Conservation (phyloP, 2,888 invertebrate species). For the Venustoraphidia nigricollis region DNA sequence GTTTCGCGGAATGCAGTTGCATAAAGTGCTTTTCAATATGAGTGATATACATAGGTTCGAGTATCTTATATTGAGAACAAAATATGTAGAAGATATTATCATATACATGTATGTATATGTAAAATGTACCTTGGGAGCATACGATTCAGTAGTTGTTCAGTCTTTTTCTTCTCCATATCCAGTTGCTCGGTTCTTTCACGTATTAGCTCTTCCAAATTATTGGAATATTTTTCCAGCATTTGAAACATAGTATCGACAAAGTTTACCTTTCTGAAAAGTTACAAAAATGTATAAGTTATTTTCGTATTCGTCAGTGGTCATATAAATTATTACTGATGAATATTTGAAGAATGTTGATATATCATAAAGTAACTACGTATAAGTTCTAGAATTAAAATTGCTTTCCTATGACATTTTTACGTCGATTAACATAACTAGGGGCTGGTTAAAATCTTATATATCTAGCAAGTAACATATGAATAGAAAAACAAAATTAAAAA, state of each 20-base stretch:
- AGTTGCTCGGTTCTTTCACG: constrained; percentile 84
- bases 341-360: neutral
- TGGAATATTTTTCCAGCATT: constrained; percentile 92
- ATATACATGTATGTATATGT: neutral
- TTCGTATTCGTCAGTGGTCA: neutral
- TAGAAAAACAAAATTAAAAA: no score
- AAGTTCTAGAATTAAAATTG: no score
- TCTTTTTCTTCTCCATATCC: constrained; percentile 90
- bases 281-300: constrained; percentile 2
- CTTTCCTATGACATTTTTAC: no score
- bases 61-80: neutral
- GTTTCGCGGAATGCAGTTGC: no score
- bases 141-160: constrained; percentile 77
- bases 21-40: no score
- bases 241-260: constrained; percentile 96
- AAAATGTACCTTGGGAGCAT: constrained; percentile 69
- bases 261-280: constrained; percentile 62
- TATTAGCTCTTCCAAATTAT: constrained; percentile 85
- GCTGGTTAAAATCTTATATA: no score
- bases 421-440: no score
- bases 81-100: neutral
- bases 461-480: no score
- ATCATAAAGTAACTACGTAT: no score
- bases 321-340: constrained; percentile 1
- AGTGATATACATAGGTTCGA: no score